Evolutionary conservation across 2,113 vertebrate genomes (phyloP).

Genomic region (Pelecanus crispus): DNA sequence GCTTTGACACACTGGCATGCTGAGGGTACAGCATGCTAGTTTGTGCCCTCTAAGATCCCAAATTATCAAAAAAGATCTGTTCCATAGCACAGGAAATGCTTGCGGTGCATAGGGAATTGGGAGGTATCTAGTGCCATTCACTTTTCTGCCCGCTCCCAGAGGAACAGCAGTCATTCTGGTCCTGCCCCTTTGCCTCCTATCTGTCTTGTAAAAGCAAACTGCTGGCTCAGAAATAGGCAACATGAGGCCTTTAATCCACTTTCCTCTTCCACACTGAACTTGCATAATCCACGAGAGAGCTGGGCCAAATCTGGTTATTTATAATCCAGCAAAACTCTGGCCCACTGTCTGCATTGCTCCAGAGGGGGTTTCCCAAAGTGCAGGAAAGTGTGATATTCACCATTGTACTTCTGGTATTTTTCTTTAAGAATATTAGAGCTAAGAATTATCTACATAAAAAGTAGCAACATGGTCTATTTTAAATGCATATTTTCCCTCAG

Average conservation of each 20-base stretch:
- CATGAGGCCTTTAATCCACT: neutral
- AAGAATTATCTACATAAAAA: neutral
- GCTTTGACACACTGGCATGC: neutral
- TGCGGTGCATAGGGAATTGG: too few species aligned
- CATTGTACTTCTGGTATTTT: neutral
- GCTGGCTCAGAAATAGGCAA: neutral
- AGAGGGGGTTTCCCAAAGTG: neutral
- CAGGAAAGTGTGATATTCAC: neutral
- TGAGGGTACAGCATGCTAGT: neutral
- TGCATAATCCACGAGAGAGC: neutral
- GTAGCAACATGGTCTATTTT: neutral
- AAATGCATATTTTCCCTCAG: neutral
- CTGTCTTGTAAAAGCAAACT: neutral
- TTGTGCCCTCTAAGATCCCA: neutral
- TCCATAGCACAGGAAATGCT: neutral
- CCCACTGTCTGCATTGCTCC: neutral
- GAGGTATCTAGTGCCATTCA: neutral
- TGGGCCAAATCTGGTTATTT: constrained; percentile 3
- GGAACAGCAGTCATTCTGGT: neutral
- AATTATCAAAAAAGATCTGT: neutral
- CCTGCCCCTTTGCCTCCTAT: neutral
- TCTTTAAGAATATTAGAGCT: neutral
- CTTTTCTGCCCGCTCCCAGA: neutral
- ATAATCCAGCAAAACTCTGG: neutral
- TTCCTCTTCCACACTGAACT: neutral